phyloP scores from a whole-genome alignment of 2,888 invertebrate species.

The Pardosa pseudoannulata region DNA sequence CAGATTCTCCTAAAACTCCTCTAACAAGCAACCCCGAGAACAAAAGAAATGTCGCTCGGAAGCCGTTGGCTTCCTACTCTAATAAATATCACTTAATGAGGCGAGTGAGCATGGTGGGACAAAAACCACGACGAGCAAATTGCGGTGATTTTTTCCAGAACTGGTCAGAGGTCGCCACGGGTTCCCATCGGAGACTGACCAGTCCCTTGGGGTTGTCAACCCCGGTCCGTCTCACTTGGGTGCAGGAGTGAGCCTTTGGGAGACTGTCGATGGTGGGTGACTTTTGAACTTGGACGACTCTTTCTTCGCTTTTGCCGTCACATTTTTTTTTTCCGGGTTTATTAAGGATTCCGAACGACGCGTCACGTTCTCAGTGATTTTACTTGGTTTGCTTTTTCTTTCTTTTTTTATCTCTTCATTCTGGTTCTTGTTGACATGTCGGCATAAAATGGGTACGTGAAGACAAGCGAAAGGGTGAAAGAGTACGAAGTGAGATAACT shows the following conservation, averaged over 20 bases:
- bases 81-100: slow-evolving; percentile 69
- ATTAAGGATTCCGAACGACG: slow-evolving; percentile 1
- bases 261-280: slow-evolving; percentile 6
- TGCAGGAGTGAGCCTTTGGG: background rate
- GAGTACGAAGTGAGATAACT: background rate
- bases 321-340: background rate
- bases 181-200: slow-evolving; percentile 54
- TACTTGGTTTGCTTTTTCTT: background rate
- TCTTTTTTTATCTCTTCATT: background rate
- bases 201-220: slow-evolving; percentile 50
- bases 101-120: slow-evolving; percentile 8
- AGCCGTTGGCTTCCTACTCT: slow-evolving; percentile 57
- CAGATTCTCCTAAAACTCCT: background rate
- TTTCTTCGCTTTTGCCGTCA: background rate
- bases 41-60: slow-evolving; percentile 62
- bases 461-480: slow-evolving; percentile 6
- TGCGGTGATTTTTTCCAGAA: slow-evolving; percentile 39
- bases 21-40: slow-evolving; percentile 34
- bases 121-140: slow-evolving; percentile 33
- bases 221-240: slow-evolving; percentile 35
- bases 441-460: background rate
- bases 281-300: slow-evolving; percentile 1
- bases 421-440: background rate
- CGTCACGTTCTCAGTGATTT: slow-evolving; percentile 3
- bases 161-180: slow-evolving; percentile 45